Base-by-base conservation (phyloP, 2,113 vertebrate genomes). In the Lepus americanus region DNA sequence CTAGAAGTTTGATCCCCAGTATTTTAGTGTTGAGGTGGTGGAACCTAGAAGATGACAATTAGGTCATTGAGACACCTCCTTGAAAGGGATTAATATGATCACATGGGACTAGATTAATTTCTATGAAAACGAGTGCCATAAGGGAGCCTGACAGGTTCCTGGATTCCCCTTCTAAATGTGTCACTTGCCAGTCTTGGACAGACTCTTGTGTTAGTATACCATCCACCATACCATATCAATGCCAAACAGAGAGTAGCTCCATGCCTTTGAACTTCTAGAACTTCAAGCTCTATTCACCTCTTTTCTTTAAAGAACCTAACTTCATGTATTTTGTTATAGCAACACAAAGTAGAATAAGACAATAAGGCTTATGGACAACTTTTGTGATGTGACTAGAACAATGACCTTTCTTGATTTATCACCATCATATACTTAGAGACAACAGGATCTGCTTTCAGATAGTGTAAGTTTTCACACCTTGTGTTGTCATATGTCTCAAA, bases 91-190 rank as follows among this genome's bases (percentile, higher is more conserved):
- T 29, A 25, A 31, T 44, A 20, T 12, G 20, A 11, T 44, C 14
- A 66, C 23, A 9, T 25, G 22, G 20, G 0, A 44, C 6, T 3
- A 44, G 39, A 64, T n/a, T 39, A 66, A 1, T 36, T 25, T 39
- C 20, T 27, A 10, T 9, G 16, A 55, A 12, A 55, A 64, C 4
- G 12, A 6, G 4, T 39, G 19, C 7, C 36, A 0, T 73, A 36
- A 87, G 17, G 12, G 0, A 9, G 0, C 12, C 25, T 14, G 59
- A 2, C 0, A 12, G 17, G 6, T 72, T 5, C 29, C 1, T 22
- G 39, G 80, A 23, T 70, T 1, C n/a, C 25, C 19, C 10, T 55
- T 51, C 10, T 36, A 17, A 16, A 51, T 25, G 27, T n/a, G 20
- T 12, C 61, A 7, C 12, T 80, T 20, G 36, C 1, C 31, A 64